Percentiles rank a stretch among this genome's conserved stretches.
These are phyloP conservation scores for Pseudocheirus occidentalis DNA, from an alignment of 2,797 vertebrate genomes.

Conservation along the genomic window DNA sequence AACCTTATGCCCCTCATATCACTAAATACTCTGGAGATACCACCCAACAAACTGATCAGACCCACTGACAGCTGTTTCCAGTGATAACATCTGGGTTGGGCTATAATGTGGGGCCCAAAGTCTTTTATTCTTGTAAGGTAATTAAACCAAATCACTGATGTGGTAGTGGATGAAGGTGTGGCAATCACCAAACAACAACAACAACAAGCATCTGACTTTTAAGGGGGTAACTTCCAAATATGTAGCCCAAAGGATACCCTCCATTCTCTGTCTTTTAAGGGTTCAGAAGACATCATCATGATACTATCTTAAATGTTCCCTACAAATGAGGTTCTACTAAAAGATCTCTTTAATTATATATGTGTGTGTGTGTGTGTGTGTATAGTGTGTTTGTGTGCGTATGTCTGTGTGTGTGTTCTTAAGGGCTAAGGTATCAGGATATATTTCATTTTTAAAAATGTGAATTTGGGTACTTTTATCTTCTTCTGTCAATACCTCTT, in stretches of 20 bases:
- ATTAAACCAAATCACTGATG: not conserved
- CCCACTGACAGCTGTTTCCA: not conserved
- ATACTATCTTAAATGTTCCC: not conserved
- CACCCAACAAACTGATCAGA: not conserved
- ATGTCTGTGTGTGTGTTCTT: not conserved
- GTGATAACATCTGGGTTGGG: not conserved
- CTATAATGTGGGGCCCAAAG: not conserved
- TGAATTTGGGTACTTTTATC: slow-evolving; percentile 40
- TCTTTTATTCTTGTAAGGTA: not conserved
- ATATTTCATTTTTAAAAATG: not conserved
- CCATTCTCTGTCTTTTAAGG: not conserved
- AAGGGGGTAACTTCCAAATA: not conserved
- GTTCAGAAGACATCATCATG: not conserved
- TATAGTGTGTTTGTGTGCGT: no score
- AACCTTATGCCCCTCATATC: not conserved
- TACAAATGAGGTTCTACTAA: not conserved
- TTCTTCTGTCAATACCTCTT: slow-evolving; percentile 33
- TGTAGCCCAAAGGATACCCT: not conserved
- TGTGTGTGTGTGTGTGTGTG: not conserved
- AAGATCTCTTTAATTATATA: not conserved
- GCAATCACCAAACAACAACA: not conserved
- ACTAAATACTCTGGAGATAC: not conserved
- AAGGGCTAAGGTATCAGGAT: not conserved
- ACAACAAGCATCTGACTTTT: not conserved
- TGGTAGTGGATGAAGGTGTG: not conserved